Conservation (phyloP, 2,888 invertebrate genomes). For the Acholoe squamosa region DNA sequence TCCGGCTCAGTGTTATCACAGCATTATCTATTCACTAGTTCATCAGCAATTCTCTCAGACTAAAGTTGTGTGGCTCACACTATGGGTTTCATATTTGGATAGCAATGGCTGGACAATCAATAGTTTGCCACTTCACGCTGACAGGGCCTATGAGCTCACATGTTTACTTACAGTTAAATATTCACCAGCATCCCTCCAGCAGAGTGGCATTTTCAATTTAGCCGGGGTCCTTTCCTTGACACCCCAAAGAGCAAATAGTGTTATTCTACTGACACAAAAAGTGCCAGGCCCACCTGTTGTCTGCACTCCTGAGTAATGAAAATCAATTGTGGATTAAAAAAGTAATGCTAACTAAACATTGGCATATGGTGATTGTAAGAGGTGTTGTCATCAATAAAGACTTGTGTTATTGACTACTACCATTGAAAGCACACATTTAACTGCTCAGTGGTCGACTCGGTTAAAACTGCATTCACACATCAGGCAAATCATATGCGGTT, state of each 20-base stretch:
- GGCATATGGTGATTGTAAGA: slow-evolving; percentile 7
- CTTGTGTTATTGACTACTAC: background rate
- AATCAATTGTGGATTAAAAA: slow-evolving; percentile 22
- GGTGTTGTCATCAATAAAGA: background rate
- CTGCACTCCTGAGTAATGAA: background rate
- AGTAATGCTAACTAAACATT: slow-evolving; percentile 36
- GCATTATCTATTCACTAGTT: slow-evolving; percentile 44
- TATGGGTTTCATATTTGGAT: slow-evolving; percentile 48
- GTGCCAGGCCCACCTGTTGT: slow-evolving; percentile 30
- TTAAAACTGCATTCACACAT: no score
- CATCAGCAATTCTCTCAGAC: slow-evolving; percentile 45
- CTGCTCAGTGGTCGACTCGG: no score
- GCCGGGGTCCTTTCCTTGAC: slow-evolving; percentile 31
- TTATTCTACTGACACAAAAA: background rate
- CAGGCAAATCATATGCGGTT: no score
- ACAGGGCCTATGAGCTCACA: slow-evolving; percentile 14
- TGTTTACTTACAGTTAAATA: slow-evolving; percentile 53
- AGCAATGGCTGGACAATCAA: slow-evolving; percentile 46
- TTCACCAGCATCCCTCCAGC: background rate
- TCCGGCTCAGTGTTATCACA: background rate
- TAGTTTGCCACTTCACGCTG: slow-evolving; percentile 47
- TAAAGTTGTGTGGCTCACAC: background rate
- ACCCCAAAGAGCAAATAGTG: slow-evolving; percentile 37
- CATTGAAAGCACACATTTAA: no score
- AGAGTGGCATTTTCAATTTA: slow-evolving; percentile 40